Evolutionary conservation across 2,113 vertebrate genomes (phyloP).

Genomic region (Diadophis punctatus): DNA sequence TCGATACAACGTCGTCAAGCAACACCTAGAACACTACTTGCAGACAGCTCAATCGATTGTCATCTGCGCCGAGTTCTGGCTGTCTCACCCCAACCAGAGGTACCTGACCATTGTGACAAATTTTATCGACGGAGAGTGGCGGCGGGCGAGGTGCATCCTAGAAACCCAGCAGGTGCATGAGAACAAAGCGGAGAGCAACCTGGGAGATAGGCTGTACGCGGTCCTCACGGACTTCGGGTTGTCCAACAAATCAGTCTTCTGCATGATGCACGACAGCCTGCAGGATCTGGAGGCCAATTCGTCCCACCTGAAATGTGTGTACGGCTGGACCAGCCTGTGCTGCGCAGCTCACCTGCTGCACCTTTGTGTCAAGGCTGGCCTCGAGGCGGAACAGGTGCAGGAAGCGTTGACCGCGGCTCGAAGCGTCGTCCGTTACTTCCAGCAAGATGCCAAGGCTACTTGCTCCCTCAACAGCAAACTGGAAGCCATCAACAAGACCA

Average conservation of each 20-base stretch:
- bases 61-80: constrained; percentile 61
- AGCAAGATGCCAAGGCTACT: constrained; percentile 52
- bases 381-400: constrained; percentile 53
- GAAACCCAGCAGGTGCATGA: constrained; percentile 46
- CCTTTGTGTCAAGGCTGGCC: constrained; percentile 55
- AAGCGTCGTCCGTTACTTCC: constrained; percentile 57
- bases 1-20: constrained; percentile 54
- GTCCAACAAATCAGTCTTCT: constrained; percentile 49
- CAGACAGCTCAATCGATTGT: constrained; percentile 46
- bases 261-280: constrained; percentile 56
- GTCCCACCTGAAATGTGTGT: constrained; percentile 10
- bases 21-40: constrained; percentile 56
- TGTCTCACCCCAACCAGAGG: constrained; percentile 32
- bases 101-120: constrained; percentile 55
- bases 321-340: constrained; percentile 56
- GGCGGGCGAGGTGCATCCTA: constrained; percentile 54
- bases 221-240: constrained; percentile 55
- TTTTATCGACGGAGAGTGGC: constrained; percentile 65
- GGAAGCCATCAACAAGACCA: constrained; percentile 57
- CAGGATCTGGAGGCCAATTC: neutral
- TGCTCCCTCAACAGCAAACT: constrained; percentile 50
- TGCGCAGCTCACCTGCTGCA: constrained; percentile 61
- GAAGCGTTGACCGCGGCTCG: constrained; percentile 55
- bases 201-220: constrained; percentile 42
- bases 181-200: neutral